Conservation (phyloP, 2,113 vertebrate species). For the Hucho hucho region DNA sequence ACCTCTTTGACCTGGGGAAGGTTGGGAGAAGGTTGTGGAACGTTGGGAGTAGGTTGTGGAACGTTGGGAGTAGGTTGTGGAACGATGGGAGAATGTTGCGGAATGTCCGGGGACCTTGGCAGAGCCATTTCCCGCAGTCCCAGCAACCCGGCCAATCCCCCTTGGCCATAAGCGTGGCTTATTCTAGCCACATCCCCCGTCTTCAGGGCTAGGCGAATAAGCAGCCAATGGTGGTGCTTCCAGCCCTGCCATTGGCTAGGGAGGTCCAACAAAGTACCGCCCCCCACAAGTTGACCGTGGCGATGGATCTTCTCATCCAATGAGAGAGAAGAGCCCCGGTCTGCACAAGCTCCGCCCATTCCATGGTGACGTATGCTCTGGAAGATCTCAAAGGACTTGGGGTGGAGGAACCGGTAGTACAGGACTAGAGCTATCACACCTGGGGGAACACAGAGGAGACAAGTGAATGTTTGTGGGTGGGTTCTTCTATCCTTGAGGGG, state of each 20-base stretch:
- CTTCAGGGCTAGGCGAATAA: constrained; percentile 83
- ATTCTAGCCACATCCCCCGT: constrained; percentile 75
- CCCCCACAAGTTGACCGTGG: constrained; percentile 46
- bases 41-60: constrained; percentile 30
- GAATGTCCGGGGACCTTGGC: not conserved
- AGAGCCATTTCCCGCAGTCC: constrained; percentile 61
- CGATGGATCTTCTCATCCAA: constrained; percentile 54
- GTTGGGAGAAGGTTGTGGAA: constrained; percentile 11
- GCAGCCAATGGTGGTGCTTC: constrained; percentile 81
- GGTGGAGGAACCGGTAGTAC: constrained; percentile 84
- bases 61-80: constrained; percentile 52
- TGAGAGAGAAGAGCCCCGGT: constrained; percentile 46
- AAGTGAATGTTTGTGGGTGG: not conserved
- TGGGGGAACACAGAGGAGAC: not conserved
- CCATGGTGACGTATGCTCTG: constrained; percentile 65
- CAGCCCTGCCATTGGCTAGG: constrained; percentile 62
- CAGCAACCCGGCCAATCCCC: constrained; percentile 67
- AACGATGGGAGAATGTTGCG: not conserved
- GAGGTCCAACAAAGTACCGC: constrained; percentile 64
- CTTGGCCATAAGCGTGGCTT: constrained; percentile 72
- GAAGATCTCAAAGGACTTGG: constrained; percentile 81
- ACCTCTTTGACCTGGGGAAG: constrained; percentile 38
- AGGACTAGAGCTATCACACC: constrained; percentile 56
- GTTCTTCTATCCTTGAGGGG: no score
- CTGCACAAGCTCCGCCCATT: constrained; percentile 34